phyloP scores from a whole-genome alignment of 2,888 invertebrate species.

The Heliconius aoede region DNA sequence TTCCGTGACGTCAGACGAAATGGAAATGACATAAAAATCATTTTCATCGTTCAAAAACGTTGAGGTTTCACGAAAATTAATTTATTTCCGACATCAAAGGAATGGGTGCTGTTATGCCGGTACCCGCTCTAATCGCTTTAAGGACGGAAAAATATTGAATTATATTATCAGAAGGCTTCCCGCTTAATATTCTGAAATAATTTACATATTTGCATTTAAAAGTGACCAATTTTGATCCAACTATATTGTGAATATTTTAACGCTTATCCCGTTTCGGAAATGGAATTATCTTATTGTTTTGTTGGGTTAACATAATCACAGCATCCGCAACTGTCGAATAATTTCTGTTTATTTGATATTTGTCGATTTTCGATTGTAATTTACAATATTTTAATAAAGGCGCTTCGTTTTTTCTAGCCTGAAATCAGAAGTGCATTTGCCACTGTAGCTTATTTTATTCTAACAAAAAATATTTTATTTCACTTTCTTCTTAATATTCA shows the following conservation, averaged over 20 bases:
- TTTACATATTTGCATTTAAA: slow-evolving; percentile 31
- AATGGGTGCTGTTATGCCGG: slow-evolving; percentile 41
- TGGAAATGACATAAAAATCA: slow-evolving; percentile 51
- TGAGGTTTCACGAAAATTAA: slow-evolving; percentile 56
- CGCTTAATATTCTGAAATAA: slow-evolving; percentile 27
- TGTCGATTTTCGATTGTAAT: background rate
- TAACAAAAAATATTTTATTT: too few relatives aligned
- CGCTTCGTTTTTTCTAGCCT: background rate
- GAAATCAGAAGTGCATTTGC: too few relatives aligned
- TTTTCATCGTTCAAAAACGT: slow-evolving; percentile 51
- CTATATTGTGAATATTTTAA: slow-evolving; percentile 28
- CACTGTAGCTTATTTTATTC: too few relatives aligned
- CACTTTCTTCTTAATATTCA: too few relatives aligned
- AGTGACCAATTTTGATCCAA: slow-evolving; percentile 27
- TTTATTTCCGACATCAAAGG: slow-evolving; percentile 60
- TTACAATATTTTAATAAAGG: background rate
- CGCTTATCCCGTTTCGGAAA: background rate
- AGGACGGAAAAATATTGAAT: slow-evolving; percentile 37
- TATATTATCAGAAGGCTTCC: slow-evolving; percentile 19
- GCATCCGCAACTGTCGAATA: background rate
- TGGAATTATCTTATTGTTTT: slow-evolving; percentile 12
- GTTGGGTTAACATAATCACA: background rate
- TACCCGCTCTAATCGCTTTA: slow-evolving; percentile 39
- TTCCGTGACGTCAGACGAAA: slow-evolving; percentile 32
- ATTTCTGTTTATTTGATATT: background rate